phyloP scores from a whole-genome alignment of 2,113 vertebrate species.

The Notothenia rossii region DNA sequence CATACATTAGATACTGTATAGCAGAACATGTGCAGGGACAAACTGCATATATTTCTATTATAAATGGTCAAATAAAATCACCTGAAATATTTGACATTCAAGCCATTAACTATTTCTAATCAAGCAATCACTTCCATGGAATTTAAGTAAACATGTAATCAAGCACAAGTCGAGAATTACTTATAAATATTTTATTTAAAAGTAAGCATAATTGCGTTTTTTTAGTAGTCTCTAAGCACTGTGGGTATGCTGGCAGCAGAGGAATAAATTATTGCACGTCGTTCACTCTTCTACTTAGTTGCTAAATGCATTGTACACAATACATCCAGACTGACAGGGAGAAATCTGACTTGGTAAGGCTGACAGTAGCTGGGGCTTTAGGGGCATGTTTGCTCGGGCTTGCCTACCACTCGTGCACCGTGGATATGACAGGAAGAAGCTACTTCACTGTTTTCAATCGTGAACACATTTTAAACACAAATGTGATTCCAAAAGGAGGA shows the following conservation, averaged over 20 bases:
- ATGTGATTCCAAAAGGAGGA: neutral
- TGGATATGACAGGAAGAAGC: constrained; percentile 49
- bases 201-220: neutral
- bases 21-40: neutral
- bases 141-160: neutral
- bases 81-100: neutral
- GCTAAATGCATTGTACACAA: neutral
- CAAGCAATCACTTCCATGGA: neutral
- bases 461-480: neutral
- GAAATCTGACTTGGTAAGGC: neutral
- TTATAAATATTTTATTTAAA: too few relatives aligned
- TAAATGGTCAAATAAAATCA: neutral
- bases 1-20: neutral
- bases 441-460: neutral
- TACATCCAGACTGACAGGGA: neutral
- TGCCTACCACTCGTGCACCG: constrained; percentile 29
- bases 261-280: neutral
- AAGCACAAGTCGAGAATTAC: neutral
- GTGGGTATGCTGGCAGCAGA: neutral
- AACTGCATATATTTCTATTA: neutral
- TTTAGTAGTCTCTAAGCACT: neutral
- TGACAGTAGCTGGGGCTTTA: neutral
- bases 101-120: neutral
- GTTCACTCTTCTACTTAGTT: constrained; percentile 1
- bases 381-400: constrained; percentile 23